Evolutionary conservation across 2,113 vertebrate genomes (phyloP), one percentile per base, ranked within the genome.

Genomic region (Sylvilagus bachmani): DNA sequence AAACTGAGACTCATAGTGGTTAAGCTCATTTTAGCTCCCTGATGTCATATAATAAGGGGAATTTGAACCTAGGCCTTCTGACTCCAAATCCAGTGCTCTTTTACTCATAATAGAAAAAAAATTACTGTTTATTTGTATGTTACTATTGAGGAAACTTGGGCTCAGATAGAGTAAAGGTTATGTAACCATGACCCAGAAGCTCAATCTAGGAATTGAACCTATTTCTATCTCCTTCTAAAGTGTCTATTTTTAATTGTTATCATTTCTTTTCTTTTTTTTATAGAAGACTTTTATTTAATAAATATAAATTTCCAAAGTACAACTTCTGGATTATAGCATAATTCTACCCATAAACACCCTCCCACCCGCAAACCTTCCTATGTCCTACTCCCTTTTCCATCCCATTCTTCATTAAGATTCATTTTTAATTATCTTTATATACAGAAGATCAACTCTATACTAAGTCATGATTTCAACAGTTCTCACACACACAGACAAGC

Each of bases 161-260:
- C 61, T 70, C 62, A 88, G 62, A 29, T 61, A 79, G 33, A 67
- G 84, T 67, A 22, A 84, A 71, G 85, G 22, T 33, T 49, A 58
- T 58, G 19, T 89, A 55, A 55, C 66, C 3, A 29, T n/a, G 9
- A 10, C 69, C 44, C 16, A 29, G 2, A 16, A 27, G 7, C 24
- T 27, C 38, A 12, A 53, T 2, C 1, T 10, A 29, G 25, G 22
- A 33, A 53, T 51, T 58, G n/a, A 96, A 77, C 11, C 11, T 14
- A 36, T 36, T 74, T 84, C n/a, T 93, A 16, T 67, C 77, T 49
- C 0, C 36, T 74, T 31, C 61, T 62, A 29, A 11, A 53, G 21
- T 89, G 62, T 69, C 25, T 95, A 2, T 44, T 93, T 86, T 86
- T 13, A 51, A 51, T 86, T 74, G 36, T n/a, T 93, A 12, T 86